phyloP scores from a whole-genome alignment of 1,140 invertebrate species.

The Drosophila ficusphila region DNA sequence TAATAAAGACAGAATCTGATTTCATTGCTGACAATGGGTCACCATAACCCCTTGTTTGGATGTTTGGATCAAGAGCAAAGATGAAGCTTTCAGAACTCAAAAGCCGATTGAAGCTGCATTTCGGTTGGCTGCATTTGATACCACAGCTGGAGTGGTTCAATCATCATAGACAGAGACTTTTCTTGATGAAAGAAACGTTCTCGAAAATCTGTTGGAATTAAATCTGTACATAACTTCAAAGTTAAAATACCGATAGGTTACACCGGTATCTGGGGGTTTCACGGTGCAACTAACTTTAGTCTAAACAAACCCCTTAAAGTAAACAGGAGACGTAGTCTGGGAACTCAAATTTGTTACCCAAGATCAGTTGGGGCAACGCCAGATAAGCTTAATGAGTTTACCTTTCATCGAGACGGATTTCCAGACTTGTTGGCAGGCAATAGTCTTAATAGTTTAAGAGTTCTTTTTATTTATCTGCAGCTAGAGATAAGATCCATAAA shows the following conservation, averaged over 20 bases:
- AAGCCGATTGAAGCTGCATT: constrained; percentile 3
- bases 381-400: constrained; percentile 18
- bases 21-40: too few species aligned
- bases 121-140: neutral
- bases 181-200: neutral
- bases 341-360: constrained; percentile 2
- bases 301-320: neutral
- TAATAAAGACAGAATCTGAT: too few species aligned
- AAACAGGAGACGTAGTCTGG: neutral
- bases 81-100: neutral
- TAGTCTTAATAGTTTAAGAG: too few species aligned
- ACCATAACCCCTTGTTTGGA: too few species aligned
- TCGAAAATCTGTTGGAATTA: neutral
- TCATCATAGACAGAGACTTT: neutral
- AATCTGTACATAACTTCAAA: neutral
- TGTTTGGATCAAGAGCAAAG: neutral
- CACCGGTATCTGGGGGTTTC: too few species aligned
- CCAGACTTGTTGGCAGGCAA: neutral
- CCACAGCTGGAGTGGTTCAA: neutral
- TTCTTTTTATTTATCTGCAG: too few species aligned
- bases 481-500: too few species aligned
- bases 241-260: too few species aligned
- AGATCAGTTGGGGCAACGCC: constrained; percentile 1
- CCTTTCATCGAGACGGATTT: constrained; percentile 8
- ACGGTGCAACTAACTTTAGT: neutral